Conservation (phyloP, 2,888 invertebrate genomes). For the Drosophila infuscata region DNA sequence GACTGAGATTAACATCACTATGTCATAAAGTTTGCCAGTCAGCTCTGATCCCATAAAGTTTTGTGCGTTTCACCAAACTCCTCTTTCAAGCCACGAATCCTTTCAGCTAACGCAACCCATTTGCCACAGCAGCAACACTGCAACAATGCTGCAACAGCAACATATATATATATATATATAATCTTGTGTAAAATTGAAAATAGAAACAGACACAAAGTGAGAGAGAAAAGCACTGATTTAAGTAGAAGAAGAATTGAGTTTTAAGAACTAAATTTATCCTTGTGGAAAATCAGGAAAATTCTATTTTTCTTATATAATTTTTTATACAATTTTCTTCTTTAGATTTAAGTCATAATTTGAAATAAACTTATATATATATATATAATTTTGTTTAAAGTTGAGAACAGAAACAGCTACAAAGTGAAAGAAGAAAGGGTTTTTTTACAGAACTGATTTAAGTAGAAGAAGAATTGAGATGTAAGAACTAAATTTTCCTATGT, state of each 20-base stretch:
- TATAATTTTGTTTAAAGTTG: too few relatives aligned
- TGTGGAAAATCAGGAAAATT: too few relatives aligned
- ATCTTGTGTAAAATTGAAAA: too few relatives aligned
- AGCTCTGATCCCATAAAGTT: conserved; percentile 64
- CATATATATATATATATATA: not conserved
- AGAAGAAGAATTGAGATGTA: too few relatives aligned
- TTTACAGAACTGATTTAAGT: not conserved
- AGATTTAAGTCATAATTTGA: too few relatives aligned
- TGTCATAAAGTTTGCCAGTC: conserved; percentile 64
- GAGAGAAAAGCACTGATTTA: too few relatives aligned
- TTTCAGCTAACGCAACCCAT: not conserved
- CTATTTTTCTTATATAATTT: too few relatives aligned
- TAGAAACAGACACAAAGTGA: too few relatives aligned
- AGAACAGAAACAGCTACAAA: not conserved
- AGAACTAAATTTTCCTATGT: too few relatives aligned
- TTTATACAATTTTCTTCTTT: too few relatives aligned
- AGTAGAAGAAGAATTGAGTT: too few relatives aligned
- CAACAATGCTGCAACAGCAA: not conserved
- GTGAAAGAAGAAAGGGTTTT: not conserved
- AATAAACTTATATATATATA: not conserved
- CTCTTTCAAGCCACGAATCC: conserved; percentile 11
- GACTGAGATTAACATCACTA: conserved; percentile 62
- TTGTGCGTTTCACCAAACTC: conserved; percentile 44
- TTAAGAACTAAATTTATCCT: too few relatives aligned
- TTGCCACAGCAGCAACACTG: conserved; percentile 8